Evolutionary conservation across 2,888 invertebrate species (phyloP).

Genomic region (Phaedon cochleariae): DNA sequence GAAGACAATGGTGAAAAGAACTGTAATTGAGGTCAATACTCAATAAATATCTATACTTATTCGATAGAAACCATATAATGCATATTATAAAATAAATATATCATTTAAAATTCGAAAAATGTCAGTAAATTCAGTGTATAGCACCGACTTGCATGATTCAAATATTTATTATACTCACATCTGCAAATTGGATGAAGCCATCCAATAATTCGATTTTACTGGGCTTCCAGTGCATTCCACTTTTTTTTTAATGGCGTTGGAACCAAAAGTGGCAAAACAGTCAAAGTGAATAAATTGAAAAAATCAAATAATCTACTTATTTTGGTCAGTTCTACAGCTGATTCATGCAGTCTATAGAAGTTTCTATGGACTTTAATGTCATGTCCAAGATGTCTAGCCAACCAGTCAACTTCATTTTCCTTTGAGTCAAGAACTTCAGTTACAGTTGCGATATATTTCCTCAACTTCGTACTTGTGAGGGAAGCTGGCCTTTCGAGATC

Average conservation of each 20-base stretch:
- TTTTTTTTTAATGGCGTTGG: neutral
- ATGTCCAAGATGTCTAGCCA: slow-evolving; percentile 22
- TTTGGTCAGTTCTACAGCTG: slow-evolving; percentile 40
- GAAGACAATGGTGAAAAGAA: too few species aligned
- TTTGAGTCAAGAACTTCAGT: slow-evolving; percentile 39
- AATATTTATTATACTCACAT: slow-evolving; percentile 2
- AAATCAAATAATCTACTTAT: slow-evolving; percentile 39
- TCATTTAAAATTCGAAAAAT: too few species aligned
- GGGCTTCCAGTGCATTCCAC: neutral
- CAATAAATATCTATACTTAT: too few species aligned
- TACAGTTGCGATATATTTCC: slow-evolving; percentile 42
- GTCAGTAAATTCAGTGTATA: too few species aligned
- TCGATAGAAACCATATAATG: too few species aligned
- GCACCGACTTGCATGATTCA: too few species aligned
- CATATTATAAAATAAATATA: too few species aligned
- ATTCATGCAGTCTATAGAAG: slow-evolving; percentile 40
- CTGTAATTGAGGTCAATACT: too few species aligned
- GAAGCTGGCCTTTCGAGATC: slow-evolving; percentile 11
- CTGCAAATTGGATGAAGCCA: neutral
- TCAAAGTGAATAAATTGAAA: neutral
- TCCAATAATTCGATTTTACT: neutral
- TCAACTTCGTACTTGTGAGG: slow-evolving; percentile 26
- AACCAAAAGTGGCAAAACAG: neutral
- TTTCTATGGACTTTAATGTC: slow-evolving; percentile 40
- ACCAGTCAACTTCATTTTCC: slow-evolving; percentile 40